Conservation (phyloP, 2,113 vertebrate genomes). For the Tetrao urogallus region DNA sequence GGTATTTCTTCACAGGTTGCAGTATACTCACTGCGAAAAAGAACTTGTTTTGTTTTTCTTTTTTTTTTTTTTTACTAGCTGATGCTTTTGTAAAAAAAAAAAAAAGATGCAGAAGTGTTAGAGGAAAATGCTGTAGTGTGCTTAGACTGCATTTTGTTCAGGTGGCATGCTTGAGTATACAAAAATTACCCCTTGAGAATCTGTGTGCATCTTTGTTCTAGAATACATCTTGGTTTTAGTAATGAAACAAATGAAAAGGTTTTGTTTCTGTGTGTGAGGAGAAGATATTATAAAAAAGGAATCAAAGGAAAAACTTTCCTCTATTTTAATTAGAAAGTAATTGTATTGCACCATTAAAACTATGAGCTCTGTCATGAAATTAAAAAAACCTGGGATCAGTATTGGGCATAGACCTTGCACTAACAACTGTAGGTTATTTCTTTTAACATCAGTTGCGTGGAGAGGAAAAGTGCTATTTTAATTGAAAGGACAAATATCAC, state of each 20-base stretch:
- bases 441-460: fast-evolving
- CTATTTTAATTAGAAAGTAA: neutral
- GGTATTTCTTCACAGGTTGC: neutral
- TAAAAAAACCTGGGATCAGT: neutral
- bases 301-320: neutral
- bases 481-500: neutral
- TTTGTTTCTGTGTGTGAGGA: neutral
- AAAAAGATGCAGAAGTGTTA: neutral
- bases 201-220: neutral
- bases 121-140: neutral
- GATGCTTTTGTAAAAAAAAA: neutral
- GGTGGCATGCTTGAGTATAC: neutral
- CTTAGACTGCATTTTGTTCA: neutral
- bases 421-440: neutral
- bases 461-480: neutral
- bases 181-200: neutral
- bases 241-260: neutral
- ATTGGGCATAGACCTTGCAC: neutral
- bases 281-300: neutral
- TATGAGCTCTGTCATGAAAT: fast-evolving
- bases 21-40: neutral
- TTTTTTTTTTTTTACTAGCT: neutral
- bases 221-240: neutral
- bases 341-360: neutral
- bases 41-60: neutral